Percentiles rank a stretch among this genome's conserved stretches.
Conservation (phyloP, 2,888 invertebrate species). For the Chrysolina americana region DNA sequence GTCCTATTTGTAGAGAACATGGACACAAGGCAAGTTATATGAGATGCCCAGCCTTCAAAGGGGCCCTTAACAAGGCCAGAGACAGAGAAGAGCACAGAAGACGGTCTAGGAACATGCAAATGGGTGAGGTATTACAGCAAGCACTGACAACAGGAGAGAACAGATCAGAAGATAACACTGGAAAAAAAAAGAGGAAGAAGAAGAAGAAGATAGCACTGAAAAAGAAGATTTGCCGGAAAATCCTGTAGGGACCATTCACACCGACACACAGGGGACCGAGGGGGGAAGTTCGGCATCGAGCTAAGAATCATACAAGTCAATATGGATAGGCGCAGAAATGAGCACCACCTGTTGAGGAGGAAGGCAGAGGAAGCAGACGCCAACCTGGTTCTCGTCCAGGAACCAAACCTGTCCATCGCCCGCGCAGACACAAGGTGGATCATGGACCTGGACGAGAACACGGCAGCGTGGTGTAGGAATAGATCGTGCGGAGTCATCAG, state of each 20-base stretch:
- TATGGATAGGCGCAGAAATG: conserved; percentile 1
- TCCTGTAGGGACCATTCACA: neutral
- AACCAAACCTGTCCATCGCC: too few species aligned
- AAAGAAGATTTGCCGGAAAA: neutral
- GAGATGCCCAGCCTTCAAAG: too few species aligned
- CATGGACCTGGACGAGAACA: neutral
- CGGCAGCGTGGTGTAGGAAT: neutral
- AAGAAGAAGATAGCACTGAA: neutral
- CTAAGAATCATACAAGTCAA: neutral
- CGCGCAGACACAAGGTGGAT: neutral
- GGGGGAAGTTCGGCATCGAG: too few species aligned
- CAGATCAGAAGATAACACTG: neutral
- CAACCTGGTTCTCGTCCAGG: too few species aligned
- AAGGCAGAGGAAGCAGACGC: neutral
- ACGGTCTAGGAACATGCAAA: too few species aligned
- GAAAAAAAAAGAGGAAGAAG: neutral
- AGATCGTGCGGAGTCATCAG: neutral
- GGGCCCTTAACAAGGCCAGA: too few species aligned
- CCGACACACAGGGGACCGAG: too few species aligned
- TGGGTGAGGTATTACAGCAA: too few species aligned
- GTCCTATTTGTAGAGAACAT: too few species aligned
- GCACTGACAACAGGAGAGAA: too few species aligned
- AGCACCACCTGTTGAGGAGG: conserved; percentile 31
- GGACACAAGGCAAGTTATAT: neutral
- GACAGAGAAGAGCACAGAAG: too few species aligned